Percentiles rank a stretch among this genome's conserved stretches.
These are phyloP conservation scores for Cebus imitator DNA, from an alignment of 2,113 vertebrate species.

Conservation along the genomic window DNA sequence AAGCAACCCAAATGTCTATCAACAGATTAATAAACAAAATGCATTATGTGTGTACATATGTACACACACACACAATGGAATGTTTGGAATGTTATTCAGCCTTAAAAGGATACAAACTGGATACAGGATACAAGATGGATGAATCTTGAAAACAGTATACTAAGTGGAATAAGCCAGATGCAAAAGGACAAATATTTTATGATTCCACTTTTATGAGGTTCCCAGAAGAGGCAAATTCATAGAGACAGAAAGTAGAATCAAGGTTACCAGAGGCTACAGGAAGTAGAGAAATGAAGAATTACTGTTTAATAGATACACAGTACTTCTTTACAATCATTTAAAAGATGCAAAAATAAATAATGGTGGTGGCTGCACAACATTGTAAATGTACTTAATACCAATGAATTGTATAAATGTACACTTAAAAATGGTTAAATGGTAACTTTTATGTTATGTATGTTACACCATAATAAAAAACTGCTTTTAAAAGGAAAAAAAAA, in stretches of 20 bases:
- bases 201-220: background rate
- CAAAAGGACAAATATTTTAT: background rate
- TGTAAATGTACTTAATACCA: background rate
- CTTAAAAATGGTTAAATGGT: background rate
- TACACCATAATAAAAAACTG: background rate
- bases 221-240: background rate
- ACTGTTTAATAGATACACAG: background rate
- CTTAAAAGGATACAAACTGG: background rate
- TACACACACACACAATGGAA: background rate
- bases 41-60: background rate
- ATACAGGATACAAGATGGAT: conserved; percentile 8
- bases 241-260: background rate
- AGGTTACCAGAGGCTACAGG: background rate
- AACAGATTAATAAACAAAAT: background rate
- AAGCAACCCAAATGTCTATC: background rate
- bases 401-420: background rate
- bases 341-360: background rate
- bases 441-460: background rate
- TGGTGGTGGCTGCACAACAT: background rate
- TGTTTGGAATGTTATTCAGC: background rate
- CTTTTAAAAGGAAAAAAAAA: background rate
- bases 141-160: background rate
- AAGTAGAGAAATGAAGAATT: background rate
- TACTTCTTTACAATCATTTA: background rate
- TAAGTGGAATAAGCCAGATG: background rate